Percentiles rank a stretch among this genome's conserved stretches.
phyloP scores from a whole-genome alignment of 2,113 vertebrate genomes.

The Anguilla japonica region DNA sequence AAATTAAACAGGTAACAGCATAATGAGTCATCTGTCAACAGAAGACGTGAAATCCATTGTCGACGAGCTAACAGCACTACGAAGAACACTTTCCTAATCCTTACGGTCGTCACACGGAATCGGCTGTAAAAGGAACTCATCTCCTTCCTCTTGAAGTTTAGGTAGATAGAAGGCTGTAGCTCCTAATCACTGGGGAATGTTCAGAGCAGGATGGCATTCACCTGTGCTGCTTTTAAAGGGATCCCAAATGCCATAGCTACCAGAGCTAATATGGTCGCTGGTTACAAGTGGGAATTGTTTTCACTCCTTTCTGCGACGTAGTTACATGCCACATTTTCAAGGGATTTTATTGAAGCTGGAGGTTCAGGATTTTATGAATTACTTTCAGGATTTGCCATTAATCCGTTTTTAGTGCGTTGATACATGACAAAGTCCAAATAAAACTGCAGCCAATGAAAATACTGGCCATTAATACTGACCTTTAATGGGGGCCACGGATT shows the following conservation, averaged over 20 bases:
- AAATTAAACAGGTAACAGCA: background rate
- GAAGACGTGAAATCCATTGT: background rate
- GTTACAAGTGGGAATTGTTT: background rate
- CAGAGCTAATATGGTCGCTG: background rate
- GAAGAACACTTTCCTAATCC: background rate
- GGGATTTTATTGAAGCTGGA: background rate
- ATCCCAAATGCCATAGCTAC: too few species aligned
- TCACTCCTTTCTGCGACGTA: too few species aligned
- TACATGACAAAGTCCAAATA: background rate
- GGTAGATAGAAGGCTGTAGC: background rate
- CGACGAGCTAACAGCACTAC: background rate
- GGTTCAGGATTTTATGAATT: background rate
- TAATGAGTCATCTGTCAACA: background rate
- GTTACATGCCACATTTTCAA: constrained; percentile 3
- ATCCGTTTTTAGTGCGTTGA: background rate
- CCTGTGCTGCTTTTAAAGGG: background rate
- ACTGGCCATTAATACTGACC: constrained; percentile 30
- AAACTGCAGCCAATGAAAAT: background rate
- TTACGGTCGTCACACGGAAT: background rate
- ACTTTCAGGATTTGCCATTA: background rate
- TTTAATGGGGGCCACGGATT: constrained; percentile 32
- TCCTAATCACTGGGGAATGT: background rate
- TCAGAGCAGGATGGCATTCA: background rate
- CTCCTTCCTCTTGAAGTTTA: background rate
- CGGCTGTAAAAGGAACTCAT: background rate